Evolutionary conservation across 1,140 invertebrate species (phyloP).

Genomic region (Neodiprion virginianus): DNA sequence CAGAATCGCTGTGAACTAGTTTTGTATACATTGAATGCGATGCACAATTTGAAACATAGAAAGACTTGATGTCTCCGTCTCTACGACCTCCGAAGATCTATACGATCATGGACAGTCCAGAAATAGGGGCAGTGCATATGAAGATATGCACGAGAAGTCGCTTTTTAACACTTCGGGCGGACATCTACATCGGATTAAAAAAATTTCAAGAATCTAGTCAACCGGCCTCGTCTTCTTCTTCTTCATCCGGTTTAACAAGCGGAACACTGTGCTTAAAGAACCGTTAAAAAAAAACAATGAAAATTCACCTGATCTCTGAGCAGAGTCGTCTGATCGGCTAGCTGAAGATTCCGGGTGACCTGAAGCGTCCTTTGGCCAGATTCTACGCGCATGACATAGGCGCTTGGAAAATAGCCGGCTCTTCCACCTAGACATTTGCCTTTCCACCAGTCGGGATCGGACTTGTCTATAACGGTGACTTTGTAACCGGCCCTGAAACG

Average conservation of each 20-base stretch:
- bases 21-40: too few species aligned
- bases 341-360: constrained; percentile 75
- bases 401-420: constrained; percentile 93
- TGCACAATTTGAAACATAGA: too few species aligned
- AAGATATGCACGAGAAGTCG: too few species aligned
- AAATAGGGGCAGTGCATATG: too few species aligned
- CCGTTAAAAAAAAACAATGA: background rate
- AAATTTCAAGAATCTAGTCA: too few species aligned
- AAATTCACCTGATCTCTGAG: constrained; percentile 71
- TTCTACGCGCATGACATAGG: constrained; percentile 89
- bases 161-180: too few species aligned
- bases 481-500: constrained; percentile 85
- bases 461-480: constrained; percentile 92
- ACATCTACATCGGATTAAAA: too few species aligned
- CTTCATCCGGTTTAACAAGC: too few species aligned
- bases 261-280: background rate
- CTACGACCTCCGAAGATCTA: too few species aligned
- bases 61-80: too few species aligned
- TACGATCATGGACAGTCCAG: too few species aligned
- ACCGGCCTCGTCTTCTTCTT: too few species aligned
- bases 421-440: constrained; percentile 88
- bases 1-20: background rate
- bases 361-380: constrained; percentile 89
- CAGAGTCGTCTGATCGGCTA: constrained; percentile 71
- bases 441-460: constrained; percentile 97